Evolutionary conservation across 2,888 invertebrate species (phyloP).

Genomic region (Pyrocoelia pectoralis): DNA sequence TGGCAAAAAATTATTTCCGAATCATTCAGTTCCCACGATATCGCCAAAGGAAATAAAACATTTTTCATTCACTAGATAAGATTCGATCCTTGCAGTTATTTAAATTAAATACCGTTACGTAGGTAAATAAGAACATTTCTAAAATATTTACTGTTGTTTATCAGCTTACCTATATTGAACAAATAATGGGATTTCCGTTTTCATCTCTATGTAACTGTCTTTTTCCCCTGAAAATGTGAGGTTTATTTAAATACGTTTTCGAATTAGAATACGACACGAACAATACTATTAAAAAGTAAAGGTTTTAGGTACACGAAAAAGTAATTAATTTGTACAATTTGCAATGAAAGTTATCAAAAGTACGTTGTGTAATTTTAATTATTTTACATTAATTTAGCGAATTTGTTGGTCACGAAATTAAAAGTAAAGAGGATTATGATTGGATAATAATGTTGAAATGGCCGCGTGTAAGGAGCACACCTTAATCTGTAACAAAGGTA

Average conservation of each 20-base stretch:
- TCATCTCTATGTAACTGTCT: not conserved
- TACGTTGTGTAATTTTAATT: slow-evolving; percentile 22
- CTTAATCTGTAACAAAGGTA: slow-evolving; percentile 47
- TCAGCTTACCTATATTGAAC: slow-evolving; percentile 25
- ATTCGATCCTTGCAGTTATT: not conserved
- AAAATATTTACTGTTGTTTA: slow-evolving; percentile 33
- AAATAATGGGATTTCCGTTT: slow-evolving; percentile 13
- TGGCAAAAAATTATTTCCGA: too few species aligned
- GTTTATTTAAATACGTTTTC: not conserved
- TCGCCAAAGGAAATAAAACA: too few species aligned
- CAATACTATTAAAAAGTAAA: not conserved
- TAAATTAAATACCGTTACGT: slow-evolving; percentile 7
- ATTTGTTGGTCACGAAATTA: slow-evolving; percentile 21
- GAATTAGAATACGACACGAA: not conserved
- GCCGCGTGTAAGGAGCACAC: slow-evolving; percentile 39
- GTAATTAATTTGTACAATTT: not conserved
- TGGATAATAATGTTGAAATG: slow-evolving; percentile 22
- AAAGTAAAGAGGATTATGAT: slow-evolving; percentile 12
- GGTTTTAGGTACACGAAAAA: not conserved
- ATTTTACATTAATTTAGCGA: slow-evolving; percentile 19
- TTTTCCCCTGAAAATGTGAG: not conserved
- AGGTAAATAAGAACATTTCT: slow-evolving; percentile 34
- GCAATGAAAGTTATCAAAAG: too few species aligned
- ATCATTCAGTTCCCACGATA: too few species aligned
- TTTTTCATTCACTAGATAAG: not conserved